phyloP scores from a whole-genome alignment of 2,888 invertebrate genomes.

The Caenorhabditis sp. region DNA sequence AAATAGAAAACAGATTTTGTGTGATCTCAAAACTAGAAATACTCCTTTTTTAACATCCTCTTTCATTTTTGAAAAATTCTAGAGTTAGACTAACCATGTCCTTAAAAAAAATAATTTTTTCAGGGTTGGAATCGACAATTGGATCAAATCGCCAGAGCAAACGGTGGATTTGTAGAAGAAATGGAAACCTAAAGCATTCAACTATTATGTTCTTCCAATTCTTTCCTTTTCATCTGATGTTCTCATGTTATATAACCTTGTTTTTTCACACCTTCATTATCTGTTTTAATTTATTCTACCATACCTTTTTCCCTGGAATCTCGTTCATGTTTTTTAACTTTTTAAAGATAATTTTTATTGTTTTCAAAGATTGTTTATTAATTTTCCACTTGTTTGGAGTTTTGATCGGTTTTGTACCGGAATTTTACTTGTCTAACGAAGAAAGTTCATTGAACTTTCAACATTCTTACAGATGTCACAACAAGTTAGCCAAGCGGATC shows the following conservation, averaged over 20 bases:
- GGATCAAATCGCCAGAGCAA: constrained; percentile 29
- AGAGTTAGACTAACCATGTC: too few species aligned
- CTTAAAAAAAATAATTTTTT: not conserved
- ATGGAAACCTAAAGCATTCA: constrained; percentile 1
- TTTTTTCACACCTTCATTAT: not conserved
- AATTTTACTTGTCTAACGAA: too few species aligned
- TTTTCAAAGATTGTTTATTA: not conserved
- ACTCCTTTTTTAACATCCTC: too few species aligned
- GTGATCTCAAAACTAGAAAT: too few species aligned
- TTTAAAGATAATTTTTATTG: not conserved
- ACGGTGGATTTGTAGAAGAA: constrained; percentile 6
- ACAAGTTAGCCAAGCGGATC: constrained; percentile 14
- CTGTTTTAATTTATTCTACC: not conserved
- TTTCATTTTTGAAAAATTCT: too few species aligned
- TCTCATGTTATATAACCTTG: constrained; percentile 1
- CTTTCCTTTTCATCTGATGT: not conserved
- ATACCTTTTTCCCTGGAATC: not conserved
- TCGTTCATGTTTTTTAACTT: not conserved
- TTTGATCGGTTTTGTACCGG: not conserved
- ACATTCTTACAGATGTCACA: constrained; percentile 1
- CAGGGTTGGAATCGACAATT: constrained; percentile 55
- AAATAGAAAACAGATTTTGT: too few species aligned
- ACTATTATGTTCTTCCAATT: not conserved
- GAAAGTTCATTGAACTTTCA: too few species aligned
- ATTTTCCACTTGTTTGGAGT: too few species aligned